These are phyloP conservation scores for Protonibea diacanthus DNA, from an alignment of 2,797 vertebrate genomes.

Conservation along the genomic window DNA sequence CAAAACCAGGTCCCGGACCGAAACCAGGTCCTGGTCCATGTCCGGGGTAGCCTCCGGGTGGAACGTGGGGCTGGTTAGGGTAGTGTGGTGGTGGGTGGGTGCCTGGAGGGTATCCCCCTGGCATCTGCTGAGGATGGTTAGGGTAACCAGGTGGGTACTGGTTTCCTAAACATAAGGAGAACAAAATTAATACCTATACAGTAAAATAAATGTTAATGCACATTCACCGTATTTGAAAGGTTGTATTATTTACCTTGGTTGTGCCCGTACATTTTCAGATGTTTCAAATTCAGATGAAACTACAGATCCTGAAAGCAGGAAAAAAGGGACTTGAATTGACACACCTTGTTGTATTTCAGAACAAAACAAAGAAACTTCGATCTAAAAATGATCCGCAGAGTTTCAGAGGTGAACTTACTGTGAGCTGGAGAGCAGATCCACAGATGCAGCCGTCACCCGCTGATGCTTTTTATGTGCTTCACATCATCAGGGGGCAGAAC, in stretches of 20 bases:
- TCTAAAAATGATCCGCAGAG: background rate
- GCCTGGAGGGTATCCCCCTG: constrained; percentile 59
- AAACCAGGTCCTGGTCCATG: background rate
- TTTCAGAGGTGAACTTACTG: constrained; percentile 26
- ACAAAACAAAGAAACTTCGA: background rate
- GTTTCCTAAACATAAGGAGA: constrained; percentile 42
- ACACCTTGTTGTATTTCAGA: too few species aligned
- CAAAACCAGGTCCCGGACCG: background rate
- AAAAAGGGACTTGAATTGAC: background rate
- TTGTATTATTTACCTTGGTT: constrained; percentile 65
- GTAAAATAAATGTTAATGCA: background rate
- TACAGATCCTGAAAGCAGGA: constrained; percentile 1
- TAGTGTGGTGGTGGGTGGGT: constrained; percentile 26
- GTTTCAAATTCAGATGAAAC: constrained; percentile 10
- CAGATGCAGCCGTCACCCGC: background rate
- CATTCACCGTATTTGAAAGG: background rate
- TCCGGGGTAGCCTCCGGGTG: constrained; percentile 11
- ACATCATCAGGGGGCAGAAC: constrained; percentile 13
- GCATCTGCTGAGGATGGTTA: constrained; percentile 38
- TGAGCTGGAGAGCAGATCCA: constrained; percentile 24
- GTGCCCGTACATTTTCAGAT: constrained; percentile 61
- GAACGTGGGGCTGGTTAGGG: constrained; percentile 53
- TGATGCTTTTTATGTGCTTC: constrained; percentile 48
- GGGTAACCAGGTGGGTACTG: constrained; percentile 64
- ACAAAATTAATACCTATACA: background rate